A percentile compares a stretch with the other conserved stretches of the same genome.
Evolutionary conservation across 2,888 invertebrate species (phyloP).

Genomic region (Thumatha senex): DNA sequence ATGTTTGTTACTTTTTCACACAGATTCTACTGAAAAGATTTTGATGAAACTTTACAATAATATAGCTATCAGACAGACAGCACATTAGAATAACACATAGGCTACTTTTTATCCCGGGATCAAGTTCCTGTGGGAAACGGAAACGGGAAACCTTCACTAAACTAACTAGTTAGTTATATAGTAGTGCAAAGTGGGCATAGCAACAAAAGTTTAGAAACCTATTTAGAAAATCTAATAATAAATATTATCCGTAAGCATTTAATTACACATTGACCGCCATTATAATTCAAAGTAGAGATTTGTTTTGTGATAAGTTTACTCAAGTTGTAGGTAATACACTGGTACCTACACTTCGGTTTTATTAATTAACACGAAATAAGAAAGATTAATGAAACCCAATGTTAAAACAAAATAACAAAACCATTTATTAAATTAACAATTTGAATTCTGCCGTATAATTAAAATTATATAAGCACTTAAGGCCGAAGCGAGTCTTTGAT

Average conservation of each 20-base stretch:
- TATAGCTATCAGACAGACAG: too few relatives aligned
- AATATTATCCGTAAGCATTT: conserved; percentile 50
- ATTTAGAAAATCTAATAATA: too few relatives aligned
- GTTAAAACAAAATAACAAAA: conserved; percentile 1
- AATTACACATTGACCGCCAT: conserved; percentile 49
- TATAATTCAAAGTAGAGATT: conserved; percentile 45
- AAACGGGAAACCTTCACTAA: too few relatives aligned
- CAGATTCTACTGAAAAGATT: too few relatives aligned
- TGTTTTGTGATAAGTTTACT: conserved; percentile 40
- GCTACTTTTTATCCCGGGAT: too few relatives aligned
- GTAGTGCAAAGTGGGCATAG: too few relatives aligned
- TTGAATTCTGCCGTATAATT: conserved; percentile 1
- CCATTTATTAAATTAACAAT: not conserved
- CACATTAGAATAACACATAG: too few relatives aligned
- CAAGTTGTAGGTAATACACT: conserved; percentile 11
- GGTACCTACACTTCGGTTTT: conserved; percentile 20
- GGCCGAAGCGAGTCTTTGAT: conserved; percentile 37
- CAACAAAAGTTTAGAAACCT: too few relatives aligned
- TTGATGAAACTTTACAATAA: too few relatives aligned
- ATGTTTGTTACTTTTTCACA: too few relatives aligned
- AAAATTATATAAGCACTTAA: conserved; percentile 16
- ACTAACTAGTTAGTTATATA: too few relatives aligned
- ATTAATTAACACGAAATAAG: conserved; percentile 32
- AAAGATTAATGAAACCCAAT: conserved; percentile 29
- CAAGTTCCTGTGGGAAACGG: too few relatives aligned